These are phyloP conservation scores for Leptobrachium leishanense DNA, from an alignment of 2,113 vertebrate genomes.

Conservation along the genomic window DNA sequence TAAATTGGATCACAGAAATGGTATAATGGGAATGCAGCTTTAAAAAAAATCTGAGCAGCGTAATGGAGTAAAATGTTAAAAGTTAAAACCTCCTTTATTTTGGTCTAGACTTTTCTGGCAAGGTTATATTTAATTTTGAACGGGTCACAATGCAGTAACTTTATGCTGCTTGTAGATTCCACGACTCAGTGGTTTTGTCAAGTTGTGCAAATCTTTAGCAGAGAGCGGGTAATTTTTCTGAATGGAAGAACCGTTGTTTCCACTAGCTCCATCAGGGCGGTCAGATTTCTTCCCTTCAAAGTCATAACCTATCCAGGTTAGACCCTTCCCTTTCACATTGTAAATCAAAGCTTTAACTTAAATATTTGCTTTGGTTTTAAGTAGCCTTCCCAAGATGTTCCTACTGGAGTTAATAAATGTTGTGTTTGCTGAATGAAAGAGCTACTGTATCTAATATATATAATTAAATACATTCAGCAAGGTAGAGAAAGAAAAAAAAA, in stretches of 20 bases:
- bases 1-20: no score
- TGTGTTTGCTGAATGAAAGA: no score
- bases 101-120: conserved; percentile 10
- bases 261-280: conserved; percentile 19
- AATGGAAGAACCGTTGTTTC: background rate
- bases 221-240: conserved; percentile 16
- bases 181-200: conserved; percentile 33
- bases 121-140: conserved; percentile 28
- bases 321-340: background rate
- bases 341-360: conserved; percentile 13
- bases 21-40: background rate
- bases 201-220: conserved; percentile 8
- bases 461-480: no score
- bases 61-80: conserved; percentile 5
- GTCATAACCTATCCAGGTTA: background rate
- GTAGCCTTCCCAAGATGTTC: no score
- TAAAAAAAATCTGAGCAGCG: background rate
- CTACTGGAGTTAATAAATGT: no score
- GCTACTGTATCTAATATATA: no score
- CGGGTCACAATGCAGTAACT: conserved; percentile 27
- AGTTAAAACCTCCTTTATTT: conserved; percentile 12
- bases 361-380: no score
- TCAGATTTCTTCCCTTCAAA: conserved; percentile 18
- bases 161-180: conserved; percentile 28
- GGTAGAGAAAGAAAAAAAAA: no score